Evolutionary conservation across 2,888 invertebrate genomes (phyloP), one percentile per base, ranked within the genome.

Genomic region (Dioctria linearis): DNA sequence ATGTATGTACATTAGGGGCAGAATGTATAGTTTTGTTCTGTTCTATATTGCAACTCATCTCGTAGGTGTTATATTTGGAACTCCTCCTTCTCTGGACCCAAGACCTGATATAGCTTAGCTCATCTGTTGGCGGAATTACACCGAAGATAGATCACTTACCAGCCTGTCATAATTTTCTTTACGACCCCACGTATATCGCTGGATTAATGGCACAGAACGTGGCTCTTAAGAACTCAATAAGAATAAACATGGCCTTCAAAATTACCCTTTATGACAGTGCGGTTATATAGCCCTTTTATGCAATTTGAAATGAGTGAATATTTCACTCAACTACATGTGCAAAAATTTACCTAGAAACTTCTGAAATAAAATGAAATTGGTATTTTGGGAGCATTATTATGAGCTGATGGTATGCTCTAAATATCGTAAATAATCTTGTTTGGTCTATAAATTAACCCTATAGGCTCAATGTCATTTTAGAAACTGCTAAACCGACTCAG

Each of bases 11-110:
- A 78, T 78, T 78, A 76, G 76, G 61, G 49, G 46, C 49, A 59
- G 5, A 66, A 78, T 65, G 78, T 78, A 63, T 78, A 78, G 78
- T 78, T 78, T 78, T 78, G 78, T 78, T 59, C 63, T 49, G 25
- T 25, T 25, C 1, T 25, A 25, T 25, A 63, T 61, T 76, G 76
- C 43, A 76, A 46, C 76, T 57, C 76, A 76, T 76, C 61, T 46
- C 49, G 11, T 3, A 76, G 63, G 25, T 42, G 59, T 42, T 43
- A 42, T 59, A 11, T 42, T 42, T 59, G 42, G 39, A 59, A 75
- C 73, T 61, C 40, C 73, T 61, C 40, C 51, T 76, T 49, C 63
- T 57, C 61, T 13, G 63, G 43, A 61, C 40, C 76, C 13, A 25
- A 25, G 25, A 25, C 25, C 25, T 25, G 25, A 25, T 25, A 63